Evolutionary conservation across 1,140 invertebrate genomes (phyloP), one percentile per base, ranked within the genome.

Genomic region (Listronotus bonariensis): DNA sequence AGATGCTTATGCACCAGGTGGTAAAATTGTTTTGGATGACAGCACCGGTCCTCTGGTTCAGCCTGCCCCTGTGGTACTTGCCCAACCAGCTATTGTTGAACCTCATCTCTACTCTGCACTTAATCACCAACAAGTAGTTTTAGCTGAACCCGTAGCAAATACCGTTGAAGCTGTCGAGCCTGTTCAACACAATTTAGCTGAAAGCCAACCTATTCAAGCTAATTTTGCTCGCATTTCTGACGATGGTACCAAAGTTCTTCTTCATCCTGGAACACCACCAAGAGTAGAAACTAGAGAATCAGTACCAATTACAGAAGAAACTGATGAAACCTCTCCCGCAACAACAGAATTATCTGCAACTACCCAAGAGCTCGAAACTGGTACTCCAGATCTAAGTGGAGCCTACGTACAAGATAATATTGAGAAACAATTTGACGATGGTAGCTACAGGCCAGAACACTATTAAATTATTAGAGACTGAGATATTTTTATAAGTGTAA

Each of bases 351-450:
- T 20, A 12, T 17, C 45, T 48, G 9, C 45, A 11, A 48, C 45
- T 34, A 53, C 36, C 31, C 36, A 56, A 18, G n/a, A 42, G 15
- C 1, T 46, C 6, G 18, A 18, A 12, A 46, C 11, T 15, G 15
- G 17, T 34, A 41, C 55, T 48, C 2, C 46, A 31, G 56, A 59
- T 49, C 38, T 59, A 18, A 59, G 59, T 43, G 60, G 60, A 18
- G 15, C 41, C 11, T 77, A 76, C 67, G 60, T 77, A 18, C 73
- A 68, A 10, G 73, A 74, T 54, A 63, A 69, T 43, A 53, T 67
- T 6, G 74, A 76, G 65, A 65, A 65, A 31, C 55, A 74, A 7
- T 75, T 68, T 55, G 75, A 77, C 66, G 73, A 77, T 58, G 75
- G 75, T 46, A 72, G 71, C n/a, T 77, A 77, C 61, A 42, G 55